phyloP scores from a whole-genome alignment of 2,797 vertebrate genomes.

The Picus viridis region DNA sequence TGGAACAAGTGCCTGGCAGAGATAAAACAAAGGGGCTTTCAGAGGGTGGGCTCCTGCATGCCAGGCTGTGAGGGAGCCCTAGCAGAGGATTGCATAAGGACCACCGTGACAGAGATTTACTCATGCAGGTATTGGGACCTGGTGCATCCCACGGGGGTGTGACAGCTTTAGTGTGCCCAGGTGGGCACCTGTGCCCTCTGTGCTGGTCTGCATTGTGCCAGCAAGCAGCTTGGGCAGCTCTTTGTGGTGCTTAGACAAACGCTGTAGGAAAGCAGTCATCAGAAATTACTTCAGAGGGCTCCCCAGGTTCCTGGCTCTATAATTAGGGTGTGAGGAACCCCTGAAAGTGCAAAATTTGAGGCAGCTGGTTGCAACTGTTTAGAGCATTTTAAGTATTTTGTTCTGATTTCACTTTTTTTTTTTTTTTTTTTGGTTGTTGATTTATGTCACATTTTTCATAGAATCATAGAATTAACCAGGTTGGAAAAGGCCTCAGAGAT shows the following conservation, averaged over 20 bases:
- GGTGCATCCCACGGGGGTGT: accelerated
- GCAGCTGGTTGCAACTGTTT: neutral
- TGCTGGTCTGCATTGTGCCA: accelerated
- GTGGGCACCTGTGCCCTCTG: neutral
- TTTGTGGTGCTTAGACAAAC: neutral
- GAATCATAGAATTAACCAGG: no score
- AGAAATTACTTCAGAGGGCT: neutral
- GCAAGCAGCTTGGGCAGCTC: neutral
- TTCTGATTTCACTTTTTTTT: neutral
- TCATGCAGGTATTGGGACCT: neutral
- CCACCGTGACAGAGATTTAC: accelerated
- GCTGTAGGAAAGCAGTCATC: neutral
- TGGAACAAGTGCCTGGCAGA: neutral
- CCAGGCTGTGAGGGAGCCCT: accelerated
- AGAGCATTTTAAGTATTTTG: neutral
- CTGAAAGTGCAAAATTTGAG: neutral
- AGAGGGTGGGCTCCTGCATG: neutral
- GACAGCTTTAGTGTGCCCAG: neutral
- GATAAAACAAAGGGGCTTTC: neutral
- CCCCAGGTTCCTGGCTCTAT: neutral
- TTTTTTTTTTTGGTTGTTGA: neutral
- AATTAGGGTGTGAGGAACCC: neutral
- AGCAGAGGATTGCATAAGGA: accelerated
- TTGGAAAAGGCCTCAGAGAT: no score
- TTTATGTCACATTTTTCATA: neutral